A percentile compares a stretch with the other conserved stretches of the same genome.
These are phyloP conservation scores for Mystacornis crossleyi DNA, from an alignment of 2,113 vertebrate genomes.

Conservation along the genomic window DNA sequence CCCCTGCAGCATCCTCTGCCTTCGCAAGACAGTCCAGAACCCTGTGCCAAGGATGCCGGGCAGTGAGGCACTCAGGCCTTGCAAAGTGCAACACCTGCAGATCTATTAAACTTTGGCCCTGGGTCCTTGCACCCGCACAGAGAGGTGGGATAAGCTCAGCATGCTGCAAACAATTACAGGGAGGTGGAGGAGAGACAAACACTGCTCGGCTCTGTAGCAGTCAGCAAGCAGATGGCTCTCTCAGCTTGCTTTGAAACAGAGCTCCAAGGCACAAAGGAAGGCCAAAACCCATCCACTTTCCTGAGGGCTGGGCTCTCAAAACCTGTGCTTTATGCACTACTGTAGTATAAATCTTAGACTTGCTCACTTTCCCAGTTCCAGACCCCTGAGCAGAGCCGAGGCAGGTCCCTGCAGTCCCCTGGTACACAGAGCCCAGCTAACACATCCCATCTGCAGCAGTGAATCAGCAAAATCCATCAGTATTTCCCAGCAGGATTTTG, in stretches of 20 bases:
- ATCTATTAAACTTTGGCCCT: not conserved
- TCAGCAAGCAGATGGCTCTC: conserved; percentile 57
- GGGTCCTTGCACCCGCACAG: not conserved
- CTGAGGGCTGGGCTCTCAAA: not conserved
- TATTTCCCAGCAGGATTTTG: conserved; percentile 41
- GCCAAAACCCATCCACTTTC: not conserved
- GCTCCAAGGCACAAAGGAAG: not conserved
- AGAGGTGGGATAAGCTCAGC: not conserved
- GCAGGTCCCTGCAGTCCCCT: not conserved
- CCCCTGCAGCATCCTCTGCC: not conserved
- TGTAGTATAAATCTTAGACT: not conserved
- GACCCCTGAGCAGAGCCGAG: not conserved
- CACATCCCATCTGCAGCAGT: conserved; percentile 1
- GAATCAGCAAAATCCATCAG: conserved; percentile 60
- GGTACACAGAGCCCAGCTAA: not conserved
- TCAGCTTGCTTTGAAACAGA: conserved; percentile 19
- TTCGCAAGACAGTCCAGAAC: not conserved
- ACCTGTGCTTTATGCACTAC: not conserved
- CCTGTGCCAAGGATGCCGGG: rapidly evolving
- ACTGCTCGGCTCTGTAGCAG: not conserved
- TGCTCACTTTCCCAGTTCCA: not conserved
- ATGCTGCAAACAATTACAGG: not conserved
- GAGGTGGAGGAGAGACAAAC: not conserved
- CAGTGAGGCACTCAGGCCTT: not conserved
- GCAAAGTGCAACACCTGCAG: not conserved